Conservation (phyloP, 35 echinoderm and acorn worm genomes). For the Amphiura filiformis region DNA sequence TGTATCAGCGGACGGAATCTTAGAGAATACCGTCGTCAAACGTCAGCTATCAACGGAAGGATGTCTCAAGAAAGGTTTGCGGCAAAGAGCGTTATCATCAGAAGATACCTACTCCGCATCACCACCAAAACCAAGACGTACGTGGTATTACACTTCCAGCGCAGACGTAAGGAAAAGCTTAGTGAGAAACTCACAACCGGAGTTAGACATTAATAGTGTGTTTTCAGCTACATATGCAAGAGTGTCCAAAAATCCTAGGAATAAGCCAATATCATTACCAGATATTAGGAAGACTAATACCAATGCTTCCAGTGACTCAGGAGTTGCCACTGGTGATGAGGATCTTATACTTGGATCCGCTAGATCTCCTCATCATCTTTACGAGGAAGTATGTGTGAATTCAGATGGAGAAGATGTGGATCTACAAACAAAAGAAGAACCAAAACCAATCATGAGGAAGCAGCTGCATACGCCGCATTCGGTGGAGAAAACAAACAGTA, state of each 20-base stretch:
- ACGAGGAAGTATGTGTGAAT: constrained; percentile 54
- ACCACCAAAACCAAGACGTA: constrained; percentile 80
- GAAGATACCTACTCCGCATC: not conserved
- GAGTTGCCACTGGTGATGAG: constrained; percentile 62
- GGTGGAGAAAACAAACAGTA: not conserved
- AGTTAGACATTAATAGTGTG: constrained; percentile 24
- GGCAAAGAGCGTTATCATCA: not conserved
- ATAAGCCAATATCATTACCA: constrained; percentile 14
- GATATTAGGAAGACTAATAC: constrained; percentile 49
- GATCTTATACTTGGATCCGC: constrained; percentile 10
- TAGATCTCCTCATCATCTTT: constrained; percentile 22
- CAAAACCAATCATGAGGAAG: constrained; percentile 23
- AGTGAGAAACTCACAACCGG: constrained; percentile 26
- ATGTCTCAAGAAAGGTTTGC: not conserved
- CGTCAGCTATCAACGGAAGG: constrained; percentile 15
- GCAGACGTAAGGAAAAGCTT: constrained; percentile 69
- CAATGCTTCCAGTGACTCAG: constrained; percentile 70
- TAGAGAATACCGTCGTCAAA: not conserved
- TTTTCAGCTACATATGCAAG: constrained; percentile 49
- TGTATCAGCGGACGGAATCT: constrained; percentile 44
- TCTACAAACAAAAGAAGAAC: not conserved
- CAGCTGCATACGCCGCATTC: not conserved
- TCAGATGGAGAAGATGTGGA: not conserved
- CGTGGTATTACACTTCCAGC: constrained; percentile 88
- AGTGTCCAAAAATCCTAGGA: constrained; percentile 38